phyloP scores from a whole-genome alignment of 1,140 invertebrate species.

The Zaprionus vittiger region DNA sequence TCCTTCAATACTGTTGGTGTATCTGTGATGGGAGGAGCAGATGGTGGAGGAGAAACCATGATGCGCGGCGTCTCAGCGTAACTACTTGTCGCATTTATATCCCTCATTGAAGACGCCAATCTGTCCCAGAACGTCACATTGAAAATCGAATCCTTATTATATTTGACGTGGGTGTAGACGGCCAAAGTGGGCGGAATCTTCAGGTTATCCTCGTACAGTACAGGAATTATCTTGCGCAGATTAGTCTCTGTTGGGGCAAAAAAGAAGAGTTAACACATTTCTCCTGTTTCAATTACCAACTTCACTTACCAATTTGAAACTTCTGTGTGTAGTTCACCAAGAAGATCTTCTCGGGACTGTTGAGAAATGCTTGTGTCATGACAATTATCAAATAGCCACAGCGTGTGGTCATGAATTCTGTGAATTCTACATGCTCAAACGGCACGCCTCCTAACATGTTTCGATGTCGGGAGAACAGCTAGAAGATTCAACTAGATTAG shows the following conservation, averaged over 20 bases:
- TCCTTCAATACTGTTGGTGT: slow-evolving; percentile 31
- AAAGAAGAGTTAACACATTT: not conserved
- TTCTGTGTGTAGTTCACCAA: slow-evolving; percentile 90
- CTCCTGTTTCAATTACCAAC: not conserved
- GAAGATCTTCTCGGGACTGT: slow-evolving; percentile 89
- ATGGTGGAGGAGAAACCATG: slow-evolving; percentile 35
- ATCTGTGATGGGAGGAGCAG: slow-evolving; percentile 63
- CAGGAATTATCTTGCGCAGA: slow-evolving; percentile 88
- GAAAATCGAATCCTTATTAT: too few relatives aligned
- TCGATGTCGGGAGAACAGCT: slow-evolving; percentile 89
- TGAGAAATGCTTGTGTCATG: slow-evolving; percentile 89
- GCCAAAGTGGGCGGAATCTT: slow-evolving; percentile 86
- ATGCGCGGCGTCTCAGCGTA: slow-evolving; percentile 65
- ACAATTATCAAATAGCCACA: slow-evolving; percentile 90
- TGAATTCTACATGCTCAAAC: slow-evolving; percentile 89
- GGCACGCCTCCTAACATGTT: slow-evolving; percentile 87
- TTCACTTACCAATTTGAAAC: slow-evolving; percentile 86
- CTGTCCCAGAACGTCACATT: slow-evolving; percentile 85
- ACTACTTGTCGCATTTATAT: slow-evolving; percentile 36
- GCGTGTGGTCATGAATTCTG: slow-evolving; percentile 89
- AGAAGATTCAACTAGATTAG: not conserved
- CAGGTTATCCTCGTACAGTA: slow-evolving; percentile 86
- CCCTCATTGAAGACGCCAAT: slow-evolving; percentile 85
- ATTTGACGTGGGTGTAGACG: slow-evolving; percentile 85
- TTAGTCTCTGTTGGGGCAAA: slow-evolving; percentile 69